These are phyloP conservation scores for Phymastichus coffea DNA, from an alignment of 1,140 invertebrate species.

Conservation along the genomic window DNA sequence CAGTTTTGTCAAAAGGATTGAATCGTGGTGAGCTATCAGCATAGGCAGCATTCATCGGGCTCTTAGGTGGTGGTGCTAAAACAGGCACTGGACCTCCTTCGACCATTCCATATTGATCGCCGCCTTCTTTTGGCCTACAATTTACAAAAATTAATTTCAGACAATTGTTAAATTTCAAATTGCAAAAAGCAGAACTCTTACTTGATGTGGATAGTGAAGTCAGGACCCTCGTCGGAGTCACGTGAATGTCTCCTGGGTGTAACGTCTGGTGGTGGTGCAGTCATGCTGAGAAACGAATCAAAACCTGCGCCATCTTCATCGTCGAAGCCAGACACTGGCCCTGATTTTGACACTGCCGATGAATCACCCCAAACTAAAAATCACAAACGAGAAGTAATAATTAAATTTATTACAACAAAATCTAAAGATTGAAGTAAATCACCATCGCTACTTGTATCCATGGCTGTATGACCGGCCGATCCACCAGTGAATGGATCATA, in stretches of 20 bases:
- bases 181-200: no score
- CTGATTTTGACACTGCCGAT: slow-evolving; percentile 40
- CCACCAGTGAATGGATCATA: slow-evolving; percentile 58
- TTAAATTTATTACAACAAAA: neutral
- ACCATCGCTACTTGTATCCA: slow-evolving; percentile 58
- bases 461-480: slow-evolving; percentile 50
- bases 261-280: slow-evolving; percentile 66
- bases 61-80: slow-evolving; percentile 73
- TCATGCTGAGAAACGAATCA: slow-evolving; percentile 81
- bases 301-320: slow-evolving; percentile 76
- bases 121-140: slow-evolving; percentile 63
- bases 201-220: slow-evolving; percentile 80
- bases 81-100: slow-evolving; percentile 63
- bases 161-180: neutral
- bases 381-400: slow-evolving; percentile 18
- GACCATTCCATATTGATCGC: slow-evolving; percentile 45
- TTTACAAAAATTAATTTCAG: slow-evolving; percentile 9
- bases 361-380: slow-evolving; percentile 63
- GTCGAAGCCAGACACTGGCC: slow-evolving; percentile 62
- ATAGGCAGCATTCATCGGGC: slow-evolving; percentile 57
- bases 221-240: slow-evolving; percentile 75
- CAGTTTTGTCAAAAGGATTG: slow-evolving; percentile 75
- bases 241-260: slow-evolving; percentile 64
- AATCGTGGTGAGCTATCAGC: slow-evolving; percentile 57
- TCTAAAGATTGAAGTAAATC: slow-evolving; percentile 25